Base-by-base conservation (phyloP, 2,888 invertebrate species). In the Tetragonula carbonaria region DNA sequence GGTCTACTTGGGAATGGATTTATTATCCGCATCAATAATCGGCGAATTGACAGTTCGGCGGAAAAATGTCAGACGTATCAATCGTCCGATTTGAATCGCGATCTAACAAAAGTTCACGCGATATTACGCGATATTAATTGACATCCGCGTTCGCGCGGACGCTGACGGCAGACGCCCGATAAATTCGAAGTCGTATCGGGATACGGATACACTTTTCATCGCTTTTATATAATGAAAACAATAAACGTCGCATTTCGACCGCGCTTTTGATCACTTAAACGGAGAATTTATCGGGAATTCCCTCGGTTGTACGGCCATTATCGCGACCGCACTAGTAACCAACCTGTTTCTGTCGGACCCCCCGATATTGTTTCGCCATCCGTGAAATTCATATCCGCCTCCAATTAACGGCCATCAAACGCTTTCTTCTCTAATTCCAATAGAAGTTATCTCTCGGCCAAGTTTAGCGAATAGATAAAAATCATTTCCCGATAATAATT, bases 251-350 rank as follows among this genome's bases (percentile, higher is more conserved):
- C 11, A 55, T 33, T 62, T 57, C n/a, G 57, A 28, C 57, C 66
- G 45, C 66, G 51, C 33, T 28, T 28, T 28, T 28, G 28, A 73
- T 68, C 78, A 23, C 21, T 57, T 68, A 33, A 65, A 72, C 45
- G 45, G 57, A 59, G 66, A 63, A 79, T 85, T 79, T 73, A 85
- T 84, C 4, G 84, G 84, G 74, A 79, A 79, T 75, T 59, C 45
- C 45, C 45, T 8, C 45, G 45, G 45, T 73, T 73, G 74, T n/a
- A 33, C n/a, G 53, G 53, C 57, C 72, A 72, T 82, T 78, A 80
- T 76, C 68, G 57, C 57, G 3, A 55, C 84, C 70, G 70, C 84
- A 70, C 73, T 72, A 72, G 67, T 53, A 28, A 45, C 51, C 45
- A 16, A 11, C 33, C 33, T 33, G 68, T 38, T 59, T 71, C 74